These are phyloP conservation scores for Teinopalpus imperialis DNA, from an alignment of 2,888 invertebrate species.

Conservation along the genomic window DNA sequence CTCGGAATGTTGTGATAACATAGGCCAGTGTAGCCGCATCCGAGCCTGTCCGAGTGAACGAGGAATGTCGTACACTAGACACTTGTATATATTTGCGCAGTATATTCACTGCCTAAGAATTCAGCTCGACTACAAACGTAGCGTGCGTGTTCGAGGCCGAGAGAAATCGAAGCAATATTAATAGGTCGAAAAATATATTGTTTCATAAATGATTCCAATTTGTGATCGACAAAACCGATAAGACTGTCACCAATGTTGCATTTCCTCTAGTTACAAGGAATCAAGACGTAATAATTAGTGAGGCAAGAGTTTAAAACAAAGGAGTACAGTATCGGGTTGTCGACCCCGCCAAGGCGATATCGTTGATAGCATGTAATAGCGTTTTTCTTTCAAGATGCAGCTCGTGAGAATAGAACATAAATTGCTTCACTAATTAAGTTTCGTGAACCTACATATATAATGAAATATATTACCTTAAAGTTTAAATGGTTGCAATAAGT, in stretches of 20 bases:
- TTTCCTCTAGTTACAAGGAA: slow-evolving; percentile 2
- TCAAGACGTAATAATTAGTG: slow-evolving; percentile 12
- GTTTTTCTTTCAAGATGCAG: slow-evolving; percentile 27
- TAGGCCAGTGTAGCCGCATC: slow-evolving; percentile 27
- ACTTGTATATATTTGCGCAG: slow-evolving; percentile 15
- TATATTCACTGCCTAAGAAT: slow-evolving; percentile 24
- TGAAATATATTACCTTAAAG: not conserved
- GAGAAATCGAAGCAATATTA: slow-evolving; percentile 57
- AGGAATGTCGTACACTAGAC: slow-evolving; percentile 23
- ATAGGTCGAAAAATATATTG: not conserved
- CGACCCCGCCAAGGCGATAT: slow-evolving; percentile 26
- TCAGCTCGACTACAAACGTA: slow-evolving; percentile 41
- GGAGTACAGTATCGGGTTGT: slow-evolving; percentile 18
- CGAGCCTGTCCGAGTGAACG: not conserved
- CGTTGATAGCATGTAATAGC: slow-evolving; percentile 27
- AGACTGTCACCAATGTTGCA: slow-evolving; percentile 5
- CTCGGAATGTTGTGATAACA: slow-evolving; percentile 60
- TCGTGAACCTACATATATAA: slow-evolving; percentile 12
- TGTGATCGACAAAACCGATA: not conserved
- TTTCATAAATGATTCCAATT: not conserved
- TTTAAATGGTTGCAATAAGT: too few species aligned
- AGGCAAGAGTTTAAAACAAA: slow-evolving; percentile 25
- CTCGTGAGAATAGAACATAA: slow-evolving; percentile 14
- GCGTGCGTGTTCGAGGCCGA: slow-evolving; percentile 65
- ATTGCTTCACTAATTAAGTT: slow-evolving; percentile 18